phyloP scores from a whole-genome alignment of 2,888 invertebrate species.

The Caenorhabditis sp. region DNA sequence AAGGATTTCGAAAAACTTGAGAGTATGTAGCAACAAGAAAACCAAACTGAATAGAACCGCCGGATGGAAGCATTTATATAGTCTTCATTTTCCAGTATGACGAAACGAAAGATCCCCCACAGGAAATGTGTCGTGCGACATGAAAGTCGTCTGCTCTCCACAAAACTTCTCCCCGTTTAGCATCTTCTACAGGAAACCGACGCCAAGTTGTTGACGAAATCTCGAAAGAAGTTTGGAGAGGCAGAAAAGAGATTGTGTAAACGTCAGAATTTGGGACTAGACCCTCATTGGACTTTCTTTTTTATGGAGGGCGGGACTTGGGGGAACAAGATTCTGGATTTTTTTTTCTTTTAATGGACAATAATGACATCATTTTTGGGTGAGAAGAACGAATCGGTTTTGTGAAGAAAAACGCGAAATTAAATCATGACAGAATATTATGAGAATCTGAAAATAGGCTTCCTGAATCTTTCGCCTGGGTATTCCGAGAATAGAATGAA shows the following conservation, averaged over 20 bases:
- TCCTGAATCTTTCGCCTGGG: not conserved
- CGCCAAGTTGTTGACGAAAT: conserved; percentile 46
- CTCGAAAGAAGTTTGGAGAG: conserved; percentile 14
- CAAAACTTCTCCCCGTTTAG: conserved; percentile 45
- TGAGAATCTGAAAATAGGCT: not conserved
- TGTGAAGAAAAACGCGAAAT: not conserved
- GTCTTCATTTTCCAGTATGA: conserved; percentile 38
- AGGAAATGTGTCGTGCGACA: conserved; percentile 65
- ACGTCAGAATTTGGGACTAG: conserved; percentile 54
- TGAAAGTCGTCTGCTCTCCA: conserved; percentile 40
- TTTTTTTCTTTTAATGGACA: not conserved
- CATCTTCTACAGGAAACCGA: conserved; percentile 51
- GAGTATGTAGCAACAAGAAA: not conserved
- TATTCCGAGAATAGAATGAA: no score
- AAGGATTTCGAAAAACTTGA: not conserved
- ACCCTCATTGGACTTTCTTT: conserved; percentile 30
- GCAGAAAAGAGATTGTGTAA: conserved; percentile 1
- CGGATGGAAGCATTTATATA: conserved; percentile 34
- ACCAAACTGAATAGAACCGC: not conserved
- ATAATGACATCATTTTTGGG: conserved; percentile 31
- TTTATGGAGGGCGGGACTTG: conserved; percentile 22
- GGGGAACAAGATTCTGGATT: not conserved
- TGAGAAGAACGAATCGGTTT: not conserved
- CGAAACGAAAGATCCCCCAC: conserved; percentile 18
- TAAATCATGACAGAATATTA: not conserved